Base-by-base conservation (phyloP, 2,888 invertebrate genomes). In the Machimus rusticus region DNA sequence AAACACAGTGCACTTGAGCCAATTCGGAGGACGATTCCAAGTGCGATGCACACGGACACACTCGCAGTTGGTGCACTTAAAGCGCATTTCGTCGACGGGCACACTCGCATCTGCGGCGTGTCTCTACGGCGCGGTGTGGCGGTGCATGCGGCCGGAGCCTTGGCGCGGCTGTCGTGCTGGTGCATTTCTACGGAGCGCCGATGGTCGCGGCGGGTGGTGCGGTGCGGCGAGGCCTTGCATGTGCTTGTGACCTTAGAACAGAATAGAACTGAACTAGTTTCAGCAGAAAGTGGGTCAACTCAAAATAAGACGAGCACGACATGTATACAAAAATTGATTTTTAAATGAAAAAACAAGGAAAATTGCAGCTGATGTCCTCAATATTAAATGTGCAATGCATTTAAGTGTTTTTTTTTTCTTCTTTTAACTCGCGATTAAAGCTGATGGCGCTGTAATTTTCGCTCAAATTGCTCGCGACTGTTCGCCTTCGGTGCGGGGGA, bases 1-100 rank as follows among this genome's bases (percentile, higher is more conserved):
- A 94, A 92, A 93, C 94, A 93, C 90, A 93, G 87, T 94, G 93
- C 93, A 93, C 93, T 94, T 94, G 93, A 91, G 89, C 89, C 88
- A 89, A 88, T 88, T 89, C 82, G 86, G 86, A 34, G 46, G 86
- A 88, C 86, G 86, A 74, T 76, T 37, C 74, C 76, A 77, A 77
- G 23, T 28, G 76, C 31, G 77, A 86, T 86, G 55, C 57, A 78
- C 55, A 78, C 39, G 9, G 9, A 57, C 31, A 28, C 37, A 19
- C 31, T n/a, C n/a, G 34, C 31, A 78, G 14, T 39, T 31, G 55
- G 37, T 39, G 23, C 19, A 81, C 81, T 14, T 55, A 81, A 81
- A 23, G 28, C 87, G 31, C 51, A 55, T 57, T 74, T 79, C 28
- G 86, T 43, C 78, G 84, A 82, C 87, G 79, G 76, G 87, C 88